Evolutionary conservation across 2,888 invertebrate species (phyloP).

Genomic region (Lycocerus yunnanus): DNA sequence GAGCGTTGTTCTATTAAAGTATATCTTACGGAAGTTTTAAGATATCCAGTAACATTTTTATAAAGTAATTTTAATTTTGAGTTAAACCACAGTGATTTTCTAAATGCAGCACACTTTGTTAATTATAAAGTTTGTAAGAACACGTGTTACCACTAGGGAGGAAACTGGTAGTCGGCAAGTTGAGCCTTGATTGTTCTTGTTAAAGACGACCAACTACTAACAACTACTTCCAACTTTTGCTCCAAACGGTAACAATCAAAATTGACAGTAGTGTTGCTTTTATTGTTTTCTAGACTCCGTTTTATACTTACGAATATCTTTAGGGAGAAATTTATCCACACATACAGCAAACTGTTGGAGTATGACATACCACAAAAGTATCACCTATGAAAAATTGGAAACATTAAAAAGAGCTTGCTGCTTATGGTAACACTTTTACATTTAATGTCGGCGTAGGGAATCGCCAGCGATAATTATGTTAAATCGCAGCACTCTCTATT

Average conservation of each 20-base stretch:
- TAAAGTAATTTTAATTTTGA: not conserved
- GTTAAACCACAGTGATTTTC: slow-evolving; percentile 9
- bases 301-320: not conserved
- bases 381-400: not conserved
- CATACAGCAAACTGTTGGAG: not conserved
- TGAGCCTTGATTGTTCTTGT: slow-evolving; percentile 23
- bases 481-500: not conserved
- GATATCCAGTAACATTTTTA: not conserved
- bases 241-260: slow-evolving; percentile 12
- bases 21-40: not conserved
- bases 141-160: slow-evolving; percentile 21
- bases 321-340: not conserved
- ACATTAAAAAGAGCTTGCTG: not conserved
- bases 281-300: not conserved
- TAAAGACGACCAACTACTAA: slow-evolving; percentile 22
- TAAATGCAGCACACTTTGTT: slow-evolving; percentile 16
- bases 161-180: slow-evolving; percentile 15
- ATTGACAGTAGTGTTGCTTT: slow-evolving; percentile 10
- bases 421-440: not conserved
- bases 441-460: not conserved
- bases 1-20: not conserved
- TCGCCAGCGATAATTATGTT: not conserved
- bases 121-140: slow-evolving; percentile 25
- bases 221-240: slow-evolving; percentile 14
- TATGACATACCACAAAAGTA: not conserved